These are phyloP conservation scores for Dermolepida albohirtum DNA, from an alignment of 2,888 invertebrate genomes.

Conservation along the genomic window DNA sequence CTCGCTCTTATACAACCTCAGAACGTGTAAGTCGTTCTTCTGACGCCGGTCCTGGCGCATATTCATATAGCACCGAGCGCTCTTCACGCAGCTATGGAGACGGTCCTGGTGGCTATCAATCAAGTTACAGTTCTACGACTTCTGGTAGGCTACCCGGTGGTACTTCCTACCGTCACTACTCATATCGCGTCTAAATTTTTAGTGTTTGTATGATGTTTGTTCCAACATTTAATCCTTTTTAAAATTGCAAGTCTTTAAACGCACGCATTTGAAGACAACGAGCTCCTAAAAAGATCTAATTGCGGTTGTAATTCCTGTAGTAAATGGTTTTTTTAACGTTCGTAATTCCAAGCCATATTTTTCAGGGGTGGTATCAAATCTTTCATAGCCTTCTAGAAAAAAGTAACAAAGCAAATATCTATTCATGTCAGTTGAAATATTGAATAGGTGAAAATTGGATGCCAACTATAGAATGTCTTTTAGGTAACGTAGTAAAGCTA, in stretches of 20 bases:
- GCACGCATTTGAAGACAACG: too few relatives aligned
- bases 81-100: slow-evolving; percentile 75
- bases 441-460: too few relatives aligned
- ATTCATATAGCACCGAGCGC: slow-evolving; percentile 81
- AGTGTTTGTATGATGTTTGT: slow-evolving; percentile 2
- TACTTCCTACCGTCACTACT: slow-evolving; percentile 86
- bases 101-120: slow-evolving; percentile 83
- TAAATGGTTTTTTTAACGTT: too few relatives aligned
- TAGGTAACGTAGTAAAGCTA: neutral
- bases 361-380: neutral
- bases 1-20: slow-evolving; percentile 74
- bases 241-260: too few relatives aligned
- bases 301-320: too few relatives aligned
- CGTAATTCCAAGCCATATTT: too few relatives aligned
- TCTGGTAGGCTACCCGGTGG: slow-evolving; percentile 87
- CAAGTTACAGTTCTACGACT: slow-evolving; percentile 81
- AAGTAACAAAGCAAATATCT: too few relatives aligned
- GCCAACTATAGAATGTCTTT: too few relatives aligned
- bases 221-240: slow-evolving; percentile 27
- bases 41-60: slow-evolving; percentile 76
- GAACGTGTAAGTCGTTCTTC: slow-evolving; percentile 77
- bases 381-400: too few relatives aligned
- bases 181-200: slow-evolving; percentile 81
- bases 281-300: too few relatives aligned
- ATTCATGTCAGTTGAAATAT: too few relatives aligned